Evolutionary conservation across 37 sponge, comb jelly and placozoan genomes (phyloP), one percentile per base, ranked within the genome.

Genomic region (Ianthella basta): DNA sequence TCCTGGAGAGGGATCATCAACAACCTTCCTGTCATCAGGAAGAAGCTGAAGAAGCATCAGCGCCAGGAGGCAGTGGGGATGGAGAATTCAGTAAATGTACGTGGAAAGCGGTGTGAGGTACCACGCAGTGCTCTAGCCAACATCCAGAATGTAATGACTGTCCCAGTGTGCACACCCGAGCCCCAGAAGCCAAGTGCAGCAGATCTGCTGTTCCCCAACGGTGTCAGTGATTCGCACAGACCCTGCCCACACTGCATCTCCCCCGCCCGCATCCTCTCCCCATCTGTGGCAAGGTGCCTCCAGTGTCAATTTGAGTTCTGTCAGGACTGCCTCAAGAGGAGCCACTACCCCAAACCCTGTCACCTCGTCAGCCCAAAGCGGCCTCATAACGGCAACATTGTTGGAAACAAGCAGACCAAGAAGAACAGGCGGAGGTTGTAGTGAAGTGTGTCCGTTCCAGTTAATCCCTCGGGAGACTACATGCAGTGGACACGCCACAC

Each of bases 221-320:
- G 78, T 20, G 54, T 75, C 54, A 13, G 6, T 2, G 53, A 75
- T 12, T 75, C 78, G 24, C 78, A 75, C 53, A 40, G 78, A 16
- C 78, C 78, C 37, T 75, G 78, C 10, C 78, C 78, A 41, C 1
- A 5, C n/a, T 75, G 78, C 25, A 75, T 75, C 44, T 75, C 78
- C 1, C 78, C 78, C 12, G 78, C 78, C n/a, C 33, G 78, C n/a
- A 75, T 75, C 44, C 20, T 75, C 25, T 75, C 78, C 21, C 54
- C 78, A 24, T 41, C 78, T 3, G 78, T 75, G 25, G 78, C 78
- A 13, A 75, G 10, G 53, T 75, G 78, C 37, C 53, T 41, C n/a
- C 37, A 75, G 54, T 75, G 78, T 41, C 23, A 75, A 20, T 12
- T 39, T 41, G 78, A 75, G 40, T 75, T 75, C 54, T 75, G 78